Conservation (phyloP, 2,797 vertebrate species). For the Gambusia yucatana region DNA sequence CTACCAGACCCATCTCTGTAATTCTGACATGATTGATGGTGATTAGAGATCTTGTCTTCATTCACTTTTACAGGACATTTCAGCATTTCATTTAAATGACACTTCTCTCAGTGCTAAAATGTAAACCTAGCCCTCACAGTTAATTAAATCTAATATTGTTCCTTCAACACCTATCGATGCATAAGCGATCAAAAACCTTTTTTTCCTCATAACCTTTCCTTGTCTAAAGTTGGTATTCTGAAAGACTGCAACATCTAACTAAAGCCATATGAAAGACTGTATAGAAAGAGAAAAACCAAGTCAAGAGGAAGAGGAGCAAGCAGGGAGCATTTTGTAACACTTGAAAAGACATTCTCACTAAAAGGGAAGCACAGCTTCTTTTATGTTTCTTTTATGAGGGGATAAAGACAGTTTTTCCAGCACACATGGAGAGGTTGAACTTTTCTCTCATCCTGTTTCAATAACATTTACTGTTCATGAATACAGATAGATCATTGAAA, state of each 20-base stretch:
- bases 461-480: conserved; percentile 62
- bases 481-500: conserved; percentile 57
- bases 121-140: conserved; percentile 56
- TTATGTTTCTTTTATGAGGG: conserved; percentile 74
- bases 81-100: conserved; percentile 65
- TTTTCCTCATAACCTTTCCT: conserved; percentile 67
- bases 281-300: conserved; percentile 41
- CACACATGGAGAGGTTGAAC: conserved; percentile 57
- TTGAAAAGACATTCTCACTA: conserved; percentile 64
- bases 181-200: conserved; percentile 7
- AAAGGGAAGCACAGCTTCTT: conserved; percentile 52
- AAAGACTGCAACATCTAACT: conserved; percentile 75
- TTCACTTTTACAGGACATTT: conserved; percentile 70
- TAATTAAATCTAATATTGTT: conserved; percentile 35
- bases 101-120: conserved; percentile 41
- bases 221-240: conserved; percentile 81
- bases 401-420: conserved; percentile 67
- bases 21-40: conserved; percentile 68
- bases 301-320: conserved; percentile 36
- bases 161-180: conserved; percentile 8
- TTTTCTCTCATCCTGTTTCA: conserved; percentile 68
- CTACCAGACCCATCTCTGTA: conserved; percentile 33
- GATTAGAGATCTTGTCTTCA: conserved; percentile 71
- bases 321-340: conserved; percentile 52
- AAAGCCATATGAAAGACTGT: conserved; percentile 57